phyloP scores from a whole-genome alignment of 2,797 vertebrate genomes.

The Pantherophis vulpinus region DNA sequence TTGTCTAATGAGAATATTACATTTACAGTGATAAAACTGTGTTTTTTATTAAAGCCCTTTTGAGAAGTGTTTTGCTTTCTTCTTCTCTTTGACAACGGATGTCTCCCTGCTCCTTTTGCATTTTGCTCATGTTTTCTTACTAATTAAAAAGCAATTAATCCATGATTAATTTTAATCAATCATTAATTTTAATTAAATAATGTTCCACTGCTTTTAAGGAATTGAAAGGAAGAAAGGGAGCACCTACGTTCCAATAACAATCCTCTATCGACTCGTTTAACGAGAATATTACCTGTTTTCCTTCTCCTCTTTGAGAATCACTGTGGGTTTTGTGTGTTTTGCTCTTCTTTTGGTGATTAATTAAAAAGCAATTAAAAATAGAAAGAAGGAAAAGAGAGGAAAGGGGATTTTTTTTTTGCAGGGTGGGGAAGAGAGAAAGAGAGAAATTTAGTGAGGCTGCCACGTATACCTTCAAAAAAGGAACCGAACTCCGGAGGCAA shows the following conservation, averaged over 20 bases:
- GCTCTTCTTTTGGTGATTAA: not conserved
- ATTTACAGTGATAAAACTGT: not conserved
- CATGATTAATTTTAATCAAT: not conserved
- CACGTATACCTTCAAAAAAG: slow-evolving; percentile 84
- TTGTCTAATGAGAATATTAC: not conserved
- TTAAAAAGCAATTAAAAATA: not conserved
- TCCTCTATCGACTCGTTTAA: not conserved
- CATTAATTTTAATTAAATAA: not conserved
- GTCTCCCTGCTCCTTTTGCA: not conserved
- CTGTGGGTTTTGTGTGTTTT: not conserved
- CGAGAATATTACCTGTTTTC: not conserved
- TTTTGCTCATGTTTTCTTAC: not conserved
- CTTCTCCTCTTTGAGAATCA: not conserved
- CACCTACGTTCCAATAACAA: not conserved
- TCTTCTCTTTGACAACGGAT: not conserved
- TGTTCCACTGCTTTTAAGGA: not conserved
- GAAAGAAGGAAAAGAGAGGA: not conserved
- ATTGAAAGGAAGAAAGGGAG: not conserved
- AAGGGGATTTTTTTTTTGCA: not conserved
- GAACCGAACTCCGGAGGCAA: slow-evolving; percentile 80
- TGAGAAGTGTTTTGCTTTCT: not conserved
- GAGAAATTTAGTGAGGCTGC: not conserved
- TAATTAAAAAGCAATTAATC: not conserved
- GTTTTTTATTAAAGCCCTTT: not conserved
- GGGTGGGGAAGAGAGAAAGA: not conserved